A percentile compares a stretch with the other conserved stretches of the same genome.
Conservation (phyloP, 2,113 vertebrate genomes). For the Macrotis lagotis region DNA sequence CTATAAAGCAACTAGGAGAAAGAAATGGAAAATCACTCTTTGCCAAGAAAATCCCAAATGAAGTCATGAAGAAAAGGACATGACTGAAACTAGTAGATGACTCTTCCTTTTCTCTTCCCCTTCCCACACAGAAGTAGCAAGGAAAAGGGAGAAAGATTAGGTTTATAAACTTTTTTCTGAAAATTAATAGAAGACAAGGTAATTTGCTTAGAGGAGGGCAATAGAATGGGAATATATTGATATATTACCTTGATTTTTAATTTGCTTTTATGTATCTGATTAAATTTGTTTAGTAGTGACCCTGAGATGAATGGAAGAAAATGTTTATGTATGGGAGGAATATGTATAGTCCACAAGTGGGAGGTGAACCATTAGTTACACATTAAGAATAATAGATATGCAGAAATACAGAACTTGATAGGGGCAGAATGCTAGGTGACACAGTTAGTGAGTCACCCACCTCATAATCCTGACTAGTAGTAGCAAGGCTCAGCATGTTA, state of each 20-base stretch:
- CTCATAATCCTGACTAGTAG: neutral
- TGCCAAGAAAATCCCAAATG: neutral
- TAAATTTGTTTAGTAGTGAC: neutral
- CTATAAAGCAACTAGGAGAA: neutral
- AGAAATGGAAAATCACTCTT: neutral
- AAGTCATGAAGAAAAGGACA: neutral
- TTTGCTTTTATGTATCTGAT: neutral
- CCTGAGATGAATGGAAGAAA: neutral
- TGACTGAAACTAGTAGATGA: neutral
- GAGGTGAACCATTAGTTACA: neutral
- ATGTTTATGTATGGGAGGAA: neutral
- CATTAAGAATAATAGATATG: neutral
- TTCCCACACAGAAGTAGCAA: neutral
- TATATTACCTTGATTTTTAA: neutral
- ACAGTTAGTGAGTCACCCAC: neutral
- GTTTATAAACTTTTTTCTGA: neutral
- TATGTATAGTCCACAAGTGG: neutral
- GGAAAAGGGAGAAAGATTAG: neutral
- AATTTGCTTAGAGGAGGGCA: neutral
- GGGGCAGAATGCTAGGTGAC: neutral
- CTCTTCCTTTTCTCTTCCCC: neutral
- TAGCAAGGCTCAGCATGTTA: neutral
- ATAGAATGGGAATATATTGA: neutral
- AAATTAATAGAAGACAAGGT: neutral
- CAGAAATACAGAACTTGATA: neutral